A percentile compares a stretch with the other conserved stretches of the same genome.
Evolutionary conservation across 2,888 invertebrate genomes (phyloP).

Genomic region (Polylopha cassiicola): DNA sequence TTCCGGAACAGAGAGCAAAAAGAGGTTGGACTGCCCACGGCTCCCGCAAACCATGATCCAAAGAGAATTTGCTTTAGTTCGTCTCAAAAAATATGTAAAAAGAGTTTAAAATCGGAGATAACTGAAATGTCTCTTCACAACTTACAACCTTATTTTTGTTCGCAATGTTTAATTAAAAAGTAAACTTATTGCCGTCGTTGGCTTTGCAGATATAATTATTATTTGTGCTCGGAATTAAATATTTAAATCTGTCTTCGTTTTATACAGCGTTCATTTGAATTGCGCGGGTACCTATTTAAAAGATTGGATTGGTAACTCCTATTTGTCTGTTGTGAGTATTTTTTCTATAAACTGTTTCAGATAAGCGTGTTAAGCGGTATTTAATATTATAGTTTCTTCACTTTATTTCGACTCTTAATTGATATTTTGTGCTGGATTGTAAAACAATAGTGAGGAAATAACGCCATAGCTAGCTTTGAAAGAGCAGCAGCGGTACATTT

Average conservation of each 20-base stretch:
- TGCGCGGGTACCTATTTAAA: too few species aligned
- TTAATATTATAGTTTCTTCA: constrained; percentile 8
- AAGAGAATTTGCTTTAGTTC: constrained; percentile 45
- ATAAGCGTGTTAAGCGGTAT: too few species aligned
- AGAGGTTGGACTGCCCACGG: constrained; percentile 22
- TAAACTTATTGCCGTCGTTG: too few species aligned
- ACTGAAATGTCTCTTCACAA: constrained; percentile 49
- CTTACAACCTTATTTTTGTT: too few species aligned
- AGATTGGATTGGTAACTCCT: too few species aligned
- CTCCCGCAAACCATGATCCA: constrained; percentile 32
- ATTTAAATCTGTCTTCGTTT: too few species aligned
- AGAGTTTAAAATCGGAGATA: constrained; percentile 55
- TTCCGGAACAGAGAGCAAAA: constrained; percentile 11
- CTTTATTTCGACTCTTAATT: constrained; percentile 3
- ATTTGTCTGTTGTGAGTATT: too few species aligned
- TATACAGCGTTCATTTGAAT: too few species aligned
- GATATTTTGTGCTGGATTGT: background rate
- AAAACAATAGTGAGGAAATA: constrained; percentile 18
- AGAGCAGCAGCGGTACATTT: constrained; percentile 9
- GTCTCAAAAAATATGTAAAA: constrained; percentile 60
- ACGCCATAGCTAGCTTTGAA: constrained; percentile 1
- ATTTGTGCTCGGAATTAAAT: too few species aligned
- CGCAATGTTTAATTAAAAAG: too few species aligned
- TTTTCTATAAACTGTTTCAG: too few species aligned
- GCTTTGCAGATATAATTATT: too few species aligned